A percentile compares a stretch with the other conserved stretches of the same genome.
Evolutionary conservation across 2,888 invertebrate species (phyloP).

Genomic region (Ophraella communa): DNA sequence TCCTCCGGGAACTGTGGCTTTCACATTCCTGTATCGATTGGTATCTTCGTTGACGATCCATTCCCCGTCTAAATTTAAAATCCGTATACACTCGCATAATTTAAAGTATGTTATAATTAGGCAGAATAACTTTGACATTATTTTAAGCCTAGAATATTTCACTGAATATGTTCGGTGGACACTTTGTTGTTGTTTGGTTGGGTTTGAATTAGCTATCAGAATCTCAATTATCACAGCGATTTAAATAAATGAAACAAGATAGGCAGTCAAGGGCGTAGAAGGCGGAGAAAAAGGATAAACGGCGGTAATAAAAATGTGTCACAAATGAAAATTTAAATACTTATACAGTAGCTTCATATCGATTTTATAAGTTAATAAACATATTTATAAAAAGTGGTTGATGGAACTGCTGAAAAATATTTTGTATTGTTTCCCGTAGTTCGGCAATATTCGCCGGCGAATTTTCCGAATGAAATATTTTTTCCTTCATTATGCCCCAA

Average conservation of each 20-base stretch:
- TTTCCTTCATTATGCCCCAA: too few species aligned
- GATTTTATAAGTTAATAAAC: too few species aligned
- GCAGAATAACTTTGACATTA: not conserved
- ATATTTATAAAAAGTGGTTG: too few species aligned
- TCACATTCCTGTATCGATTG: slow-evolving; percentile 36
- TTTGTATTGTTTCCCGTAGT: too few species aligned
- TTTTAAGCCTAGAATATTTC: not conserved
- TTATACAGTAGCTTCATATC: too few species aligned
- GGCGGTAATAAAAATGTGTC: too few species aligned
- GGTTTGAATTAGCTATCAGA: not conserved
- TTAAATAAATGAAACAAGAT: slow-evolving; percentile 5
- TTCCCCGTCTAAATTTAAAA: slow-evolving; percentile 33
- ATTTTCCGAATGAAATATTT: too few species aligned
- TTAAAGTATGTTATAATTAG: not conserved
- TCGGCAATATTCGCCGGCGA: too few species aligned
- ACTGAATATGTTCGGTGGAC: not conserved
- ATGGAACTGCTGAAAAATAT: too few species aligned
- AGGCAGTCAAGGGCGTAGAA: not conserved
- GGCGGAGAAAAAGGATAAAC: not conserved
- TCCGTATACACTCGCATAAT: not conserved
- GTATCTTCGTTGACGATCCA: slow-evolving; percentile 35
- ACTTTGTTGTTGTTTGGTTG: not conserved
- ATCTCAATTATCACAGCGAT: slow-evolving; percentile 4
- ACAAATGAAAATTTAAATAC: too few species aligned
- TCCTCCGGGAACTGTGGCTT: slow-evolving; percentile 78